Evolutionary conservation across 2,888 invertebrate species (phyloP).

Genomic region (Sarcophaga subvicina): DNA sequence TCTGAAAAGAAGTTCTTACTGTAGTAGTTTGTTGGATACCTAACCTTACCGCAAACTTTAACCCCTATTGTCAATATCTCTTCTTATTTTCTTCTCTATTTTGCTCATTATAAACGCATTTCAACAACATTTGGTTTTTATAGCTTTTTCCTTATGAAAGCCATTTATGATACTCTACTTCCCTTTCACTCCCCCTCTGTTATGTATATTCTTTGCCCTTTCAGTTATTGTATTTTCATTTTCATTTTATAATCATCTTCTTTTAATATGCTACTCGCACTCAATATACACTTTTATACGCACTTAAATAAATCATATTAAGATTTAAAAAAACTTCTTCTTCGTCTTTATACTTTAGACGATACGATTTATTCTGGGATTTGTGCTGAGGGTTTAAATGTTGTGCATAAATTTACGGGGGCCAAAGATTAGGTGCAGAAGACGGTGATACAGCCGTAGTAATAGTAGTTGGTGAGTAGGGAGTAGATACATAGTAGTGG

Average conservation of each 20-base stretch:
- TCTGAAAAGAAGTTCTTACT: not conserved
- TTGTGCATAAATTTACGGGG: slow-evolving; percentile 31
- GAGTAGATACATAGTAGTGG: not conserved
- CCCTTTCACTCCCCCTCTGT: too few relatives aligned
- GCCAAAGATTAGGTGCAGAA: not conserved
- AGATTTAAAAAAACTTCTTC: slow-evolving; percentile 39
- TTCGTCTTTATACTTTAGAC: not conserved
- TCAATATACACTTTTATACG: slow-evolving; percentile 12
- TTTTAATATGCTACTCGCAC: not conserved
- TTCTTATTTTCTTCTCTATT: not conserved
- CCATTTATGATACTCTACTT: not conserved
- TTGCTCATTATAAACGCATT: not conserved
- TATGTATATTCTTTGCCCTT: not conserved
- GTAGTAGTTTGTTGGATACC: not conserved
- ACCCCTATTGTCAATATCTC: not conserved
- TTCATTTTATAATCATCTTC: slow-evolving; percentile 4
- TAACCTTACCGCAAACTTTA: not conserved
- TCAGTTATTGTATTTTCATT: not conserved
- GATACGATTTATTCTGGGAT: slow-evolving; percentile 33
- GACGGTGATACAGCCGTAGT: too few relatives aligned
- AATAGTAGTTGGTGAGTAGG: too few relatives aligned
- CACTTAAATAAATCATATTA: slow-evolving; percentile 49
- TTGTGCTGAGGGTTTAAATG: slow-evolving; percentile 1
- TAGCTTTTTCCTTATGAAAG: not conserved
- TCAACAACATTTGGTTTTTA: not conserved